phyloP scores from a whole-genome alignment of 2,113 vertebrate genomes.

The Arothron firmamentum region DNA sequence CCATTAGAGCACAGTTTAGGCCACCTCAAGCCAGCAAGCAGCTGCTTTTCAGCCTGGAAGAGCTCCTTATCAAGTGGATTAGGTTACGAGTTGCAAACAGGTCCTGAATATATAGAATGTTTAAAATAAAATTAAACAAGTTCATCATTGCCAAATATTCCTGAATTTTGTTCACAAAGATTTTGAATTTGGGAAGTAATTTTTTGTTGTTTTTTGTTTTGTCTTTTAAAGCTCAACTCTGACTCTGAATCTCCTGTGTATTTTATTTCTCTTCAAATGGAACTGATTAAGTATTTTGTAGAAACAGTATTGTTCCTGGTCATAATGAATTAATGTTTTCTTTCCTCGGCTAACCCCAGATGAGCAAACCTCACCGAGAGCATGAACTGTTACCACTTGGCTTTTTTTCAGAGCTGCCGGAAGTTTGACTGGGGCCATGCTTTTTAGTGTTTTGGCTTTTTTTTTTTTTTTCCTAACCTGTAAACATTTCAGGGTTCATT shows the following conservation, averaged over 20 bases:
- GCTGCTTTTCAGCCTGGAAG: slow-evolving; percentile 4
- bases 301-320: slow-evolving; percentile 46
- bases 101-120: background rate
- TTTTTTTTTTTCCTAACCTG: slow-evolving; percentile 33
- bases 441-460: slow-evolving; percentile 24
- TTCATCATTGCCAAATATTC: slow-evolving; percentile 6
- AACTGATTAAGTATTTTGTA: slow-evolving; percentile 43
- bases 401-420: slow-evolving; percentile 35
- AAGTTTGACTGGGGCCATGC: slow-evolving; percentile 35
- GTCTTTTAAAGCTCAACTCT: slow-evolving; percentile 8
- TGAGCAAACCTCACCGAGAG: slow-evolving; percentile 47
- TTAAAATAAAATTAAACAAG: slow-evolving; percentile 5
- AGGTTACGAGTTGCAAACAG: slow-evolving; percentile 9
- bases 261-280: slow-evolving; percentile 8
- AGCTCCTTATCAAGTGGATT: slow-evolving; percentile 1
- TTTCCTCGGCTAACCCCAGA: slow-evolving; percentile 36
- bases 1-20: slow-evolving; percentile 25
- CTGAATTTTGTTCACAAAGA: slow-evolving; percentile 6
- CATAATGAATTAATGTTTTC: slow-evolving; percentile 42
- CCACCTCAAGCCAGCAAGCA: slow-evolving; percentile 20
- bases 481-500: slow-evolving; percentile 62
- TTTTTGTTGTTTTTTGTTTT: too few species aligned
- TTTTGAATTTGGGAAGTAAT: slow-evolving; percentile 10
- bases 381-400: slow-evolving; percentile 24
- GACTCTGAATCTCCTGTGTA: slow-evolving; percentile 43